phyloP scores from a whole-genome alignment of 2,797 vertebrate genomes.

The Eulemur coronatus region DNA sequence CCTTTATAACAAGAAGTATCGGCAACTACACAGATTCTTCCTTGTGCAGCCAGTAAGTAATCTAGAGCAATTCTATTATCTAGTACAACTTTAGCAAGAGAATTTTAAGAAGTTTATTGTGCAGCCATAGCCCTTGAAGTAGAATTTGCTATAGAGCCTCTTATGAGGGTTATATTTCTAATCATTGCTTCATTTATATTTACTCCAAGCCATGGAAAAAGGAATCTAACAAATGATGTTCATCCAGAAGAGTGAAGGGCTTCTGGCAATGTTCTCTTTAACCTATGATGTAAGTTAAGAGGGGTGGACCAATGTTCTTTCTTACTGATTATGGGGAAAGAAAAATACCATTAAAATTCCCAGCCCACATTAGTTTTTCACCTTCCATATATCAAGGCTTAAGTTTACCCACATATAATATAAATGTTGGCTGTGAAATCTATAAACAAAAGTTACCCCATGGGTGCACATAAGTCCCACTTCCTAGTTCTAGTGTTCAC shows the following conservation, averaged over 20 bases:
- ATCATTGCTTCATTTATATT: not conserved
- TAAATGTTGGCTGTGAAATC: not conserved
- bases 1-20: not conserved
- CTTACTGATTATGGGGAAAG: not conserved
- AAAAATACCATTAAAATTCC: not conserved
- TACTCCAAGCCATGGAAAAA: not conserved
- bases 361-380: not conserved
- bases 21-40: not conserved
- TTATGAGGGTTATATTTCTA: not conserved
- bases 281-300: not conserved
- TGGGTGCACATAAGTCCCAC: not conserved
- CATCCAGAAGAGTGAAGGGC: not conserved
- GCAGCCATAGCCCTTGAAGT: not conserved
- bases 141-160: not conserved
- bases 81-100: not conserved
- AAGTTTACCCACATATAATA: not conserved
- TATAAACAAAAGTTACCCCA: not conserved
- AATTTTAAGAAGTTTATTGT: not conserved
- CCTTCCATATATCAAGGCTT: not conserved
- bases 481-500: not conserved
- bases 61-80: not conserved
- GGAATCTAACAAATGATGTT: not conserved
- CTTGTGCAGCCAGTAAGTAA: not conserved
- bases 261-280: not conserved
- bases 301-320: not conserved